A percentile compares a stretch with the other conserved stretches of the same genome.
Conservation (phyloP, 2,797 vertebrate genomes). For the Pseudochaenichthys georgianus region DNA sequence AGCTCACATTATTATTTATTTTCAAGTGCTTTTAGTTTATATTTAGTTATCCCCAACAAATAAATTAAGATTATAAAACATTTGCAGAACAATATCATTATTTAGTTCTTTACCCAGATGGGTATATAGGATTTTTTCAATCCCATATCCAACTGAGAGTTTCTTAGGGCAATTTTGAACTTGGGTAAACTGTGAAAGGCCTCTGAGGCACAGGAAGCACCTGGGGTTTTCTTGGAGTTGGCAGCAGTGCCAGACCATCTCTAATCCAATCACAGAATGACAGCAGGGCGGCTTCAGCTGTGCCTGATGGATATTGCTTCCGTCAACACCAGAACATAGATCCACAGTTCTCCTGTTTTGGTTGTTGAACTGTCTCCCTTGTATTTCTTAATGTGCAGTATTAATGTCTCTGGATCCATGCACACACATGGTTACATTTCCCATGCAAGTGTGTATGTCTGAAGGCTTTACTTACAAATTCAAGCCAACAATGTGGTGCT, state of each 20-base stretch:
- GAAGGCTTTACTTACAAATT: background rate
- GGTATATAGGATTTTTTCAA: slow-evolving; percentile 13
- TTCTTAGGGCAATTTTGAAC: slow-evolving; percentile 40
- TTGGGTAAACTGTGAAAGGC: slow-evolving; percentile 48
- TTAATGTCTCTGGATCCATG: slow-evolving; percentile 6
- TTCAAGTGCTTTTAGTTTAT: slow-evolving; percentile 18
- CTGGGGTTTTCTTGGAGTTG: slow-evolving; percentile 67
- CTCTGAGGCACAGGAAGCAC: slow-evolving; percentile 71
- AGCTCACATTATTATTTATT: slow-evolving; percentile 51
- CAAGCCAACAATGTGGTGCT: background rate
- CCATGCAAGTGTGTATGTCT: background rate
- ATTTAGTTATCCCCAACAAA: slow-evolving; percentile 1
- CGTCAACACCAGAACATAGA: slow-evolving; percentile 71
- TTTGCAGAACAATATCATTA: background rate
- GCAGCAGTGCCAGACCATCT: slow-evolving; percentile 47
- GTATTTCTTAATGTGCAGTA: slow-evolving; percentile 21
- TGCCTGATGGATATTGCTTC: slow-evolving; percentile 83
- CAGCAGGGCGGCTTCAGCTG: slow-evolving; percentile 76
- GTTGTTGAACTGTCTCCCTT: slow-evolving; percentile 26
- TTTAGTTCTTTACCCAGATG: background rate
- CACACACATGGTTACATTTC: background rate
- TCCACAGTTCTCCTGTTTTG: slow-evolving; percentile 25
- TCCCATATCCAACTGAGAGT: slow-evolving; percentile 17
- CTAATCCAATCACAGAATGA: slow-evolving; percentile 75
- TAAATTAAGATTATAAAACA: slow-evolving; percentile 22